Conservation (phyloP, 2,888 invertebrate genomes). For the Brassicogethes aeneus region DNA sequence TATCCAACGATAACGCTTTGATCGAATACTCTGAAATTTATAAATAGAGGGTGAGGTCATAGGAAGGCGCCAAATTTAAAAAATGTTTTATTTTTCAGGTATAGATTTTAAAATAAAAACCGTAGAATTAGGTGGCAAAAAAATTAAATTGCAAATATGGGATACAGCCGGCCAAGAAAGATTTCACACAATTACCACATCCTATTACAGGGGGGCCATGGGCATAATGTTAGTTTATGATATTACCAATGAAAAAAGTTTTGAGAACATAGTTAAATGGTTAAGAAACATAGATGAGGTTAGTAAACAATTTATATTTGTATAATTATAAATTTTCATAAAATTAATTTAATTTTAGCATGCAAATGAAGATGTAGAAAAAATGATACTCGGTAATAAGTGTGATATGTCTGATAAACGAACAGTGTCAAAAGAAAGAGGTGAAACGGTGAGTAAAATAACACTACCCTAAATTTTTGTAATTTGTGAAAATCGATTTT, state of each 20-base stretch:
- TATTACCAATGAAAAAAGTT: slow-evolving; percentile 98
- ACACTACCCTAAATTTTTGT: too few species aligned
- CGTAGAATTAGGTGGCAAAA: slow-evolving; percentile 95
- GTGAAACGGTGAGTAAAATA: slow-evolving; percentile 48
- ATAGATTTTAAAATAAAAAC: slow-evolving; percentile 99
- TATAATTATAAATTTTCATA: not conserved
- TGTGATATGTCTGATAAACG: slow-evolving; percentile 95
- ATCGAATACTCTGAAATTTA: not conserved
- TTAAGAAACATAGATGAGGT: slow-evolving; percentile 94
- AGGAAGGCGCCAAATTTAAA: not conserved
- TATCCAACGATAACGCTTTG: too few species aligned
- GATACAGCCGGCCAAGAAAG: slow-evolving; percentile 99
- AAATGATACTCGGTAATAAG: slow-evolving; percentile 98
- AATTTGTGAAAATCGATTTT: too few species aligned
- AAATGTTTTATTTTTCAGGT: slow-evolving; percentile 47
- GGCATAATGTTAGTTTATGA: slow-evolving; percentile 99
- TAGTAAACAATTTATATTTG: not conserved
- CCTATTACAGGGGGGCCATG: slow-evolving; percentile 99
- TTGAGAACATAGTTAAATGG: slow-evolving; percentile 99
- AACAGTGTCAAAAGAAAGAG: slow-evolving; percentile 92
- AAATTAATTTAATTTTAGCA: slow-evolving; percentile 41
- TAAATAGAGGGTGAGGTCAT: slow-evolving; percentile 3
- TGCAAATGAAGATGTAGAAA: slow-evolving; percentile 97
- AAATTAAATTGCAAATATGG: slow-evolving; percentile 99
- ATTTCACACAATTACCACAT: slow-evolving; percentile 97